Conservation (phyloP, 2,113 vertebrate genomes). For the Chionomys nivalis region DNA sequence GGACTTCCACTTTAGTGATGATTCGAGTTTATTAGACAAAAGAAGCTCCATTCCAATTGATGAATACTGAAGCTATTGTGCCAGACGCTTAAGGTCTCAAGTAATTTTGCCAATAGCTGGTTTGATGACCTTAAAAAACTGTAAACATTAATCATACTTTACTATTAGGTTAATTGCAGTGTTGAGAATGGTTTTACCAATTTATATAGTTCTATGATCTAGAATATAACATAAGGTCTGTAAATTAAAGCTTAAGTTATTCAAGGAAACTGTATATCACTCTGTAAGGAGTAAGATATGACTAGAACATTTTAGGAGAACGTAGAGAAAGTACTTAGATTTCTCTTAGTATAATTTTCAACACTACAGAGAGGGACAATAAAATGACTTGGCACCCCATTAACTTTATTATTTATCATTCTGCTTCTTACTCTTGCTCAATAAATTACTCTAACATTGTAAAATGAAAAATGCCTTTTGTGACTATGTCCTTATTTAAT, state of each 20-base stretch:
- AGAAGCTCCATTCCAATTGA: not conserved
- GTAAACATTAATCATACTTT: not conserved
- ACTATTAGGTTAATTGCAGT: not conserved
- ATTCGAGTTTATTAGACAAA: slow-evolving; percentile 20
- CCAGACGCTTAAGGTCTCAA: not conserved
- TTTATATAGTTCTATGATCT: not conserved
- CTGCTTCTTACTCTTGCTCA: not conserved
- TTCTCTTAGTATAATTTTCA: slow-evolving; percentile 4
- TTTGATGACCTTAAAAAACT: not conserved
- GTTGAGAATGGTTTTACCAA: not conserved
- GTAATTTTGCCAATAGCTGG: not conserved
- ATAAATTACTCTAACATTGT: not conserved
- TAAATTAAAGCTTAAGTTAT: slow-evolving; percentile 14
- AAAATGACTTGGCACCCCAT: not conserved
- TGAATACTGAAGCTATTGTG: not conserved
- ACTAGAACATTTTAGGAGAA: not conserved
- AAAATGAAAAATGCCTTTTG: slow-evolving; percentile 36
- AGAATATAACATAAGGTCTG: not conserved
- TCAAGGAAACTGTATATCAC: not conserved
- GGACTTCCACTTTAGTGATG: slow-evolving; percentile 12
- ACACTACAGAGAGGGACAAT: slow-evolving; percentile 11
- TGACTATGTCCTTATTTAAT: slow-evolving; percentile 36
- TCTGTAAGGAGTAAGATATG: not conserved
- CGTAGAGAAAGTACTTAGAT: not conserved
- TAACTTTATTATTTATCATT: slow-evolving; percentile 62